Evolutionary conservation across 2,797 vertebrate species (phyloP).

Genomic region (Acanthurus leucopareius): DNA sequence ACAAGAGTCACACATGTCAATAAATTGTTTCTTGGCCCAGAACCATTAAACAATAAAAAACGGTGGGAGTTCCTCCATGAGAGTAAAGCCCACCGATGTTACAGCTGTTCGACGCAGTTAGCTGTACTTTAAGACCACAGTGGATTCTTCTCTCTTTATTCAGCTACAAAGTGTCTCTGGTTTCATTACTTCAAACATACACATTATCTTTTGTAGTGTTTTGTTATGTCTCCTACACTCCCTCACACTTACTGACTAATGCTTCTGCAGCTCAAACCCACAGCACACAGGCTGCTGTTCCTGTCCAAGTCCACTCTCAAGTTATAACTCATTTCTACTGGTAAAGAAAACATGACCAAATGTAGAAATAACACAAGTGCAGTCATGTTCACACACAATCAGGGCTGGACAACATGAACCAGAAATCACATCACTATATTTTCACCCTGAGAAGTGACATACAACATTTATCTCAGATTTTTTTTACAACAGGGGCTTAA

Average conservation of each 20-base stretch:
- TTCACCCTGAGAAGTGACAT: too few species aligned
- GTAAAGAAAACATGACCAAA: neutral
- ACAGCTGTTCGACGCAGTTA: slow-evolving; percentile 14
- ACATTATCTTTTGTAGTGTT: neutral
- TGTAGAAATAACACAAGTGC: neutral
- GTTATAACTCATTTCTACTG: neutral
- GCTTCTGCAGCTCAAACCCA: neutral
- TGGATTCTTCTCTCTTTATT: neutral
- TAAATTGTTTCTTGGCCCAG: slow-evolving; percentile 13
- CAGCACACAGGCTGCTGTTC: neutral
- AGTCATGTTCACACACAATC: too few species aligned
- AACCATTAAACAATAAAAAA: neutral
- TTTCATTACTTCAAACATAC: slow-evolving; percentile 1
- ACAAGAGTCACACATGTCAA: slow-evolving; percentile 3
- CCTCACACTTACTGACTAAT: neutral
- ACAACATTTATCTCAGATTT: too few species aligned
- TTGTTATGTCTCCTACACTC: neutral
- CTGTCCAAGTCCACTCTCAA: neutral
- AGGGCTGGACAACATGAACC: too few species aligned
- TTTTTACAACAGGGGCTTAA: too few species aligned
- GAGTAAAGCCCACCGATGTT: slow-evolving; percentile 20
- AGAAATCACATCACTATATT: too few species aligned
- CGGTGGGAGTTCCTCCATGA: neutral
- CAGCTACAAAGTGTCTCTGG: neutral
- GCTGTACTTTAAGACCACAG: neutral